Conservation (phyloP, 1,140 invertebrate genomes). For the Calycopis cecrops region DNA sequence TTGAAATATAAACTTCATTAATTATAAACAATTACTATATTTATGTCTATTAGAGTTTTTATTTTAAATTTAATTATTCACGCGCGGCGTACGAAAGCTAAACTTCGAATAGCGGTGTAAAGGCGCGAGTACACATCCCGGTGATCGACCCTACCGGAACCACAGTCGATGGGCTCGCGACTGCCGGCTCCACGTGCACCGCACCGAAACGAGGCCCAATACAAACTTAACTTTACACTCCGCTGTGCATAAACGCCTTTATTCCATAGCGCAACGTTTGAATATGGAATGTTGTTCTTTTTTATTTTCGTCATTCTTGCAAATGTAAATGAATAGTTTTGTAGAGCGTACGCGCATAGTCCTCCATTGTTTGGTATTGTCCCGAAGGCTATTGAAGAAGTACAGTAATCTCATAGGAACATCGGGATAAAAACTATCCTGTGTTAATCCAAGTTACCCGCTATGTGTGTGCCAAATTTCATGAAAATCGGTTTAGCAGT, state of each 20-base stretch:
- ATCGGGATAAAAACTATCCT: too few relatives aligned
- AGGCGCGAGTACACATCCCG: conserved; percentile 50
- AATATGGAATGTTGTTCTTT: conserved; percentile 27
- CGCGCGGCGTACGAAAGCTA: conserved; percentile 35
- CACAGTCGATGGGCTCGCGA: conserved; percentile 63
- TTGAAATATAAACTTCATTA: too few relatives aligned
- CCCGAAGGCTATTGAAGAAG: conserved; percentile 47
- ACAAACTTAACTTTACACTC: too few relatives aligned
- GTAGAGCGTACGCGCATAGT: conserved; percentile 64
- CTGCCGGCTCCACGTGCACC: too few relatives aligned
- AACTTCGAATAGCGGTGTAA: too few relatives aligned
- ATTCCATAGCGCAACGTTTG: conserved; percentile 25
- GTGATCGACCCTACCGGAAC: conserved; percentile 73
- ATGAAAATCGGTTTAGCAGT: too few relatives aligned
- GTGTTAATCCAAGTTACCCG: too few relatives aligned
- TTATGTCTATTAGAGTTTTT: too few relatives aligned
- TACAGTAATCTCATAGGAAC: conserved; percentile 26
- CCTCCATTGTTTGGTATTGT: too few relatives aligned
- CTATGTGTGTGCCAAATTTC: too few relatives aligned
- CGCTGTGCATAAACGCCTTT: conserved; percentile 21
- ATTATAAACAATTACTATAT: too few relatives aligned
- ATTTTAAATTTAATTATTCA: conserved; percentile 34
- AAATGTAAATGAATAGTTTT: conserved; percentile 54
- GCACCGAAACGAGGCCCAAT: too few relatives aligned
- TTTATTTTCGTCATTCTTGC: conserved; percentile 23